Evolutionary conservation across 2,113 vertebrate species (phyloP).

Genomic region (Thomomys bottae): DNA sequence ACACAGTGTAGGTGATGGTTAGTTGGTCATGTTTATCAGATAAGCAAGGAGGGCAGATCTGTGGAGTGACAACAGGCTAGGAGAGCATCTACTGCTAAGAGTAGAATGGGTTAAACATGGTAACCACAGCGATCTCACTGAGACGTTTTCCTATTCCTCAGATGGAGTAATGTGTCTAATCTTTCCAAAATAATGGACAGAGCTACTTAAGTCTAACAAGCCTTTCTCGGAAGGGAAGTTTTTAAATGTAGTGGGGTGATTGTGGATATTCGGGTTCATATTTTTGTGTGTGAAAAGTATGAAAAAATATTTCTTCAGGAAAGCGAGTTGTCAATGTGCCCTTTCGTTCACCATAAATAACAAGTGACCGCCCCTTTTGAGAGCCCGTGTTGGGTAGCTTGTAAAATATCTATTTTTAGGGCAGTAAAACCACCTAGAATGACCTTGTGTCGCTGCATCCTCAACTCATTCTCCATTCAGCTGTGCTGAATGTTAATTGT

Average conservation of each 20-base stretch:
- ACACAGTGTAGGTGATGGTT: neutral
- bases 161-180: neutral
- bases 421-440: constrained; percentile 30
- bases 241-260: neutral
- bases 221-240: neutral
- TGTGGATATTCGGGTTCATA: neutral
- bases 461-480: constrained; percentile 32
- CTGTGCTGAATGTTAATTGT: constrained; percentile 42
- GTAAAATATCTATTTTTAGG: constrained; percentile 39
- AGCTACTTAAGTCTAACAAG: neutral
- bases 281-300: neutral
- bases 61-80: neutral
- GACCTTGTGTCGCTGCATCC: neutral
- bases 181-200: neutral
- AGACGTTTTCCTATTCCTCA: neutral
- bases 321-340: constrained; percentile 7
- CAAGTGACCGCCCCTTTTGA: neutral
- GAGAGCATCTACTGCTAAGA: neutral
- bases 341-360: neutral
- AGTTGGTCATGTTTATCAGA: neutral
- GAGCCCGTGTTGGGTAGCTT: neutral
- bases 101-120: neutral
- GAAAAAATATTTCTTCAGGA: neutral
- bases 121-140: neutral
- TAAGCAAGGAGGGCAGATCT: neutral